Base-by-base conservation (phyloP, 2,113 vertebrate genomes). In the Pseudolaguvia tuberculata region DNA sequence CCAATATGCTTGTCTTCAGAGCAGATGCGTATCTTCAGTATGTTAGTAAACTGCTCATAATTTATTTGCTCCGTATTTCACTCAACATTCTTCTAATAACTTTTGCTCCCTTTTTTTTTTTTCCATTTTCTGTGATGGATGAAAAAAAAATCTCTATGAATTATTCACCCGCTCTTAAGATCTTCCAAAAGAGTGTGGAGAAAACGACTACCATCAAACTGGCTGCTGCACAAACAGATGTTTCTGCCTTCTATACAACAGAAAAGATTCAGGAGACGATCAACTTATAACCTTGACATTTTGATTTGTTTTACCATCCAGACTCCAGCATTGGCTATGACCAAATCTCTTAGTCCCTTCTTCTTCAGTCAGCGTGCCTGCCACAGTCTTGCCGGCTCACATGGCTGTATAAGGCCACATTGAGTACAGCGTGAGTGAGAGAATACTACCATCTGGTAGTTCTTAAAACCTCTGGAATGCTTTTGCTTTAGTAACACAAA, bases 401-500 rank as follows among this genome's bases (percentile, higher is more conserved):
- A 91, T 91, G 88, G 89, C 91, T 92, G 90, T 92, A 92, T 91
- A 92, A 90, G 90, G 91, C 85, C 89, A 92, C 71, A 51, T 23
- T 17, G 35, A 53, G 48, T 39, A 21, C 75, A 63, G 76, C 42
- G 59, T 39, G 81, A 77, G 84, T 75, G 82, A 81, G 87, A 79
- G 80, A 72, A 80, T 82, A 80, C 84, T 85, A 82, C 88, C 91
- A 92, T 92, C 91, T 92, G 91, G 88, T 92, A 90, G 88, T 91
- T 86, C 88, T 92, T 92, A 92, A 91, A 91, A 90, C 88, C 86
- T 83, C 86, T 92, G 91, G 91, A 92, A 92, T 92, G 90, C 89
- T 88, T 92, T 90, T 91, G 91, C 90, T 92, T 89, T 91, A 92
- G 91, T 91, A 88, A 91, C 91, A 88, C 89, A 91, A 92, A 88